These are phyloP conservation scores for Aethes cnicana DNA, from an alignment of 2,888 invertebrate species.

Conservation along the genomic window DNA sequence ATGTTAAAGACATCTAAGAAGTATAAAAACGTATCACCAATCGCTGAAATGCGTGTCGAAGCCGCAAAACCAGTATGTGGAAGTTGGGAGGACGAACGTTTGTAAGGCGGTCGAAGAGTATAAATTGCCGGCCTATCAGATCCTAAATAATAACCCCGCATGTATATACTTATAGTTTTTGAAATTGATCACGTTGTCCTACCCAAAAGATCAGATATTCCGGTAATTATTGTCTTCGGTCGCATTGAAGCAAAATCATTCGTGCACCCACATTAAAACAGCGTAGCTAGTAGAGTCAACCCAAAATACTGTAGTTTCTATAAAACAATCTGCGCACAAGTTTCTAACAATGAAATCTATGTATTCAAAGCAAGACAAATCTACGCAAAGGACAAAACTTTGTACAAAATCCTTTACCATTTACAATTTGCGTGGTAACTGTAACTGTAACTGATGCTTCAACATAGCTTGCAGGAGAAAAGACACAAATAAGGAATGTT, in stretches of 20 bases:
- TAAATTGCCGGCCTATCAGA: background rate
- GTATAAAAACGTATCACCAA: conserved; percentile 4
- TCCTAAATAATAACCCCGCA: no score
- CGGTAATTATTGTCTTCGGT: background rate
- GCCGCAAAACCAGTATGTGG: no score
- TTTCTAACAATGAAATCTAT: conserved; percentile 7
- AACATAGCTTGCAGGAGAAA: conserved; percentile 2
- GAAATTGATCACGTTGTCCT: background rate
- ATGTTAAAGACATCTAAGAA: conserved; percentile 3
- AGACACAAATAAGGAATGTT: background rate
- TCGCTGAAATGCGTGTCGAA: background rate
- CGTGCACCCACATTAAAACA: conserved; percentile 1
- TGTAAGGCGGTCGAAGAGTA: background rate
- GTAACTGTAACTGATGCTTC: no score
- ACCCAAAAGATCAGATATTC: background rate
- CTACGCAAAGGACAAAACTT: conserved; percentile 11
- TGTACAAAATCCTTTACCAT: background rate
- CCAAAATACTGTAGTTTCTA: background rate
- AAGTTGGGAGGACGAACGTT: conserved; percentile 1
- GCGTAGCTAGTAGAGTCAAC: conserved; percentile 2
- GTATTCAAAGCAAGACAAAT: conserved; percentile 2
- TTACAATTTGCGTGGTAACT: background rate
- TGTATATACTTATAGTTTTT: background rate
- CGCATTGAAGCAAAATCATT: background rate
- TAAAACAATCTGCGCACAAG: background rate